Percentiles rank a stretch among this genome's conserved stretches.
Evolutionary conservation across 2,797 vertebrate species (phyloP).

Genomic region (Picus viridis): DNA sequence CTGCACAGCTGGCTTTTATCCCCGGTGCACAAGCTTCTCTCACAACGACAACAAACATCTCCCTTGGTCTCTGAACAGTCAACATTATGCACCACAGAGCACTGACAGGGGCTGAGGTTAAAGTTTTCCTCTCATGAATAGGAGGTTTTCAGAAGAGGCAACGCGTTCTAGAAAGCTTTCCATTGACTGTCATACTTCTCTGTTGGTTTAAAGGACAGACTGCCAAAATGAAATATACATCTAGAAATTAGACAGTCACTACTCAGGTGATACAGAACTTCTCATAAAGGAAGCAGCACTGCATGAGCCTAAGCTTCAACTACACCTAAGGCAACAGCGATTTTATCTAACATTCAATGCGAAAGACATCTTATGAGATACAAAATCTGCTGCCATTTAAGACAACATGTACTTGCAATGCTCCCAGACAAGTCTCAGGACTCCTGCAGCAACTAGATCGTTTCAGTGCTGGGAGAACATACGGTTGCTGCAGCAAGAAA

Average conservation of each 20-base stretch:
- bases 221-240: neutral
- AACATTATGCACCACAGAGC: neutral
- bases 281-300: neutral
- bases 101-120: neutral
- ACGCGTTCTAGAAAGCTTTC: neutral
- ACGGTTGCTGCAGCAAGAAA: conserved; percentile 36
- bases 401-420: neutral
- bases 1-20: neutral
- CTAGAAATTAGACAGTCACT: neutral
- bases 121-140: neutral
- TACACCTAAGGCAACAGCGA: neutral
- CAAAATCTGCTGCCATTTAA: conserved; percentile 12
- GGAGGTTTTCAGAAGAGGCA: neutral
- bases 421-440: neutral
- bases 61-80: rapidly evolving
- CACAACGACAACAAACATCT: neutral
- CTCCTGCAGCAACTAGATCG: neutral
- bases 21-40: neutral
- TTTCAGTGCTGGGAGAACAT: conserved; percentile 12
- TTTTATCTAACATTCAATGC: neutral
- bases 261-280: neutral
- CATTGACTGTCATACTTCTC: neutral
- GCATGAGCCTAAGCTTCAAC: neutral
- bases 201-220: neutral
- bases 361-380: neutral